Evolutionary conservation across 92 coral and sea anemone genomes (phyloP), one percentile per base, ranked within the genome.

Genomic region (Porites rus): DNA sequence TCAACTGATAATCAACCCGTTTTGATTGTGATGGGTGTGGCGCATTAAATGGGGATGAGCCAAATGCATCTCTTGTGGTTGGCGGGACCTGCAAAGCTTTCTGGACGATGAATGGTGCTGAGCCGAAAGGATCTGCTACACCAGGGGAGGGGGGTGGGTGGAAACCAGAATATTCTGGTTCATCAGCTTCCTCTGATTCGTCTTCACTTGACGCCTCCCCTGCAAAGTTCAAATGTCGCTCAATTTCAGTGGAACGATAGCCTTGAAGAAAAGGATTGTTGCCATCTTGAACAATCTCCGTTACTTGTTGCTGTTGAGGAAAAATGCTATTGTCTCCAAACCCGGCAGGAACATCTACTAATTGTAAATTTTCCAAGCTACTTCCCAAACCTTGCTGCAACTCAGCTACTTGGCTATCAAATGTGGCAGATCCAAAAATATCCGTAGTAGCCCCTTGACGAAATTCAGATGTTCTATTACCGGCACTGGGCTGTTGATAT

Each of bases 71-170:
- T 22, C 86, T 93, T 6, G 94, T 79, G 24, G 88, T 69, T n/a
- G 94, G 87, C 53, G 81, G 72, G 8, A 61, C 53, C 11, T 83
- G 80, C 46, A 70, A 51, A 4, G 50, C 43, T 38, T 90, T 85
- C 38, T 88, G 92, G 46, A 87, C 51, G 31, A 76, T 76, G 52
- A 94, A 94, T 0, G 96, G 96, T 19, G 89, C 96, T 20, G 96
- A 87, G 21, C 98, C 98, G 71, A 94, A 94, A 2, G 98, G 98
- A 79, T 94, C 94, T 8, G 92, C 68, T 18, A 89, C n/a, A 21
- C 82, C 90, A 16, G 93, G 95, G 14, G 95, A 92, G 18, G 51
- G 80, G 50, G 95, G 95, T 21, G 95, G 93, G 38, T 43, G 69
- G 7, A 86, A 52, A 68, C 72, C 61, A 46, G 70, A 71, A 65